Evolutionary conservation across 2,888 invertebrate species (phyloP).

Genomic region (Cryptocheilus praepositus): DNA sequence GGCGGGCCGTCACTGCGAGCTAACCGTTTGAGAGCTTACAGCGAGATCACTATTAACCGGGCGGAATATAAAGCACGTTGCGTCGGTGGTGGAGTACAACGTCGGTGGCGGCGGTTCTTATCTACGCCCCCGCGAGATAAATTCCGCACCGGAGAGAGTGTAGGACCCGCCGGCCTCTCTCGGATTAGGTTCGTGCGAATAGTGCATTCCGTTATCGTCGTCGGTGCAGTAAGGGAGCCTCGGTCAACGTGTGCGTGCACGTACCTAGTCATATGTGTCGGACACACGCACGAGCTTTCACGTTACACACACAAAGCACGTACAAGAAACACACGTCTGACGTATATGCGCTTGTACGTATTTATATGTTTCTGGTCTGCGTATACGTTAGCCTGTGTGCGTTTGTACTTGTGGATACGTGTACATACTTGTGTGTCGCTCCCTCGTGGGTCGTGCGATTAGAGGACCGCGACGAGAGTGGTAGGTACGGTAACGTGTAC

Average conservation of each 20-base stretch:
- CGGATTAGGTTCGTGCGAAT: slow-evolving; percentile 58
- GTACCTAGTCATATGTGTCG: slow-evolving; percentile 20
- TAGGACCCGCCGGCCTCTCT: slow-evolving; percentile 35
- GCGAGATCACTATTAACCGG: slow-evolving; percentile 57
- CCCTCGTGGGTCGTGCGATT: too few relatives aligned
- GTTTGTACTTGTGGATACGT: neutral
- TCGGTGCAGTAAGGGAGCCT: slow-evolving; percentile 40
- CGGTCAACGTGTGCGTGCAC: slow-evolving; percentile 29
- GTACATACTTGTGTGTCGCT: slow-evolving; percentile 10
- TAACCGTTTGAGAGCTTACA: slow-evolving; percentile 57
- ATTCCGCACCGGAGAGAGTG: slow-evolving; percentile 41
- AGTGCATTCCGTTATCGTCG: slow-evolving; percentile 58
- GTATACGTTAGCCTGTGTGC: too few relatives aligned
- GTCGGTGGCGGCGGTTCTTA: slow-evolving; percentile 45
- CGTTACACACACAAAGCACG: neutral
- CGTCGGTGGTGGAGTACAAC: neutral
- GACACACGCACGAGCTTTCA: neutral
- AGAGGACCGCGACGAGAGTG: too few relatives aligned
- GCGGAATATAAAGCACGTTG: slow-evolving; percentile 49
- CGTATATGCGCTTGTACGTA: slow-evolving; percentile 21
- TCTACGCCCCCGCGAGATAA: slow-evolving; percentile 53
- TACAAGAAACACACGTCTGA: slow-evolving; percentile 4
- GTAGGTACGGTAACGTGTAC: slow-evolving; percentile 2
- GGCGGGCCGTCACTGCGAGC: slow-evolving; percentile 10
- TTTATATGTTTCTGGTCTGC: slow-evolving; percentile 32